Percentiles rank a stretch among this genome's conserved stretches.
phyloP scores from a whole-genome alignment of 2,888 invertebrate species.

The Apodemia hepburni region DNA sequence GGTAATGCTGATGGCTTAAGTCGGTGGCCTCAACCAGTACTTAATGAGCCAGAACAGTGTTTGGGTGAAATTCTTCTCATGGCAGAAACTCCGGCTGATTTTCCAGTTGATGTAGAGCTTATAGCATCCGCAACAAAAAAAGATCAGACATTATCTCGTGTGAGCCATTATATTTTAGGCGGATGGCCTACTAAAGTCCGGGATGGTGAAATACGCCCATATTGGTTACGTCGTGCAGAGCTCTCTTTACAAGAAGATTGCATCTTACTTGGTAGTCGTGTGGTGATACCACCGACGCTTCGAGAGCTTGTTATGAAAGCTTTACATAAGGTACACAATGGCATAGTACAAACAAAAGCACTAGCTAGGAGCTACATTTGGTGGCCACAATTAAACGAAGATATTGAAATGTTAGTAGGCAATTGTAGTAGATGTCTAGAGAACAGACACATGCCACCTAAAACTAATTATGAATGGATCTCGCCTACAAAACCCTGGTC shows the following conservation, averaged over 20 bases:
- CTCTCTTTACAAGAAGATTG: background rate
- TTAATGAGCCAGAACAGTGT: background rate
- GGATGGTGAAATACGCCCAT: background rate
- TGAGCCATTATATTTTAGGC: background rate
- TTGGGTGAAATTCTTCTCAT: background rate
- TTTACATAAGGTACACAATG: slow-evolving; percentile 28
- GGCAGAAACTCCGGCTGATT: background rate
- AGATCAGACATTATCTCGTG: background rate
- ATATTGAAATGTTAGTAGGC: slow-evolving; percentile 19
- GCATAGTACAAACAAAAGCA: slow-evolving; percentile 32
- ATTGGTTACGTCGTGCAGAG: background rate
- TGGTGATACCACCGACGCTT: background rate
- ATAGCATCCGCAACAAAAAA: background rate
- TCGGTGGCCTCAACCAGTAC: background rate
- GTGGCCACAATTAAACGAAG: slow-evolving; percentile 31
- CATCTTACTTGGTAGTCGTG: background rate
- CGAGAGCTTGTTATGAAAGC: background rate
- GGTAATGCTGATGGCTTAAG: slow-evolving; percentile 11
- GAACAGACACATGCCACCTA: slow-evolving; percentile 25
- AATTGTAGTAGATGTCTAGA: slow-evolving; percentile 18
- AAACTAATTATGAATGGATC: slow-evolving; percentile 24
- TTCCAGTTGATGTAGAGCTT: background rate
- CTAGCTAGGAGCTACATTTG: slow-evolving; percentile 33
- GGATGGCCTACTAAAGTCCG: background rate
- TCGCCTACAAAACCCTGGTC: slow-evolving; percentile 26